Conservation (phyloP, 2,113 vertebrate species). For the Azemiops feae region DNA sequence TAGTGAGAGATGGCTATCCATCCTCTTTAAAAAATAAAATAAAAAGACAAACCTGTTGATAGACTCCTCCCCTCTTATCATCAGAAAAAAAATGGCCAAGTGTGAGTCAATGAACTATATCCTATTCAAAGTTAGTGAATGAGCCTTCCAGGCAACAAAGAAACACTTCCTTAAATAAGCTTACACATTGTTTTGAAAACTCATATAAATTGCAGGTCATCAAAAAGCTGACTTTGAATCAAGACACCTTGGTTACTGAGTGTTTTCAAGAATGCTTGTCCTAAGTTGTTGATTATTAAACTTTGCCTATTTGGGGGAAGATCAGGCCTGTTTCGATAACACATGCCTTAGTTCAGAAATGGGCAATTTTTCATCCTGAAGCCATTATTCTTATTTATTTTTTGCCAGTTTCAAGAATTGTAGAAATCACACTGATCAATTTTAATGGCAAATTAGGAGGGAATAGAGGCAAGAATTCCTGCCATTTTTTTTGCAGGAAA, state of each 20-base stretch:
- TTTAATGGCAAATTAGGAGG: background rate
- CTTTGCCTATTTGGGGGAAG: background rate
- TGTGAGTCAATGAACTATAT: background rate
- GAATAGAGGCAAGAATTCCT: background rate
- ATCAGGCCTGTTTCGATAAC: no score
- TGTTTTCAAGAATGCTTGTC: background rate
- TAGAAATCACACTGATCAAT: background rate
- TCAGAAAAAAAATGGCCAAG: background rate
- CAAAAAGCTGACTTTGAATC: background rate
- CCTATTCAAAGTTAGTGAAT: background rate
- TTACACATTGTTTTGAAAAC: background rate
- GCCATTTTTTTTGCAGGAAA: background rate
- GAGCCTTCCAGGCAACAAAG: background rate
- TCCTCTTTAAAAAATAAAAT: background rate
- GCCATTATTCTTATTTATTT: background rate
- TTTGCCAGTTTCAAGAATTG: no score
- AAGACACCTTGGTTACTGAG: background rate
- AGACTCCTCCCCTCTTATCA: background rate
- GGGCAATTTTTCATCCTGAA: background rate
- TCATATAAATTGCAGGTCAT: background rate
- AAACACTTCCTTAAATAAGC: background rate
- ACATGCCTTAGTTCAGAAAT: background rate
- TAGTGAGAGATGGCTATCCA: background rate
- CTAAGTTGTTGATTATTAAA: background rate
- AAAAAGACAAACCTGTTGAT: background rate